Evolutionary conservation across 2,113 vertebrate genomes (phyloP).

Genomic region (Parotia lawesii): DNA sequence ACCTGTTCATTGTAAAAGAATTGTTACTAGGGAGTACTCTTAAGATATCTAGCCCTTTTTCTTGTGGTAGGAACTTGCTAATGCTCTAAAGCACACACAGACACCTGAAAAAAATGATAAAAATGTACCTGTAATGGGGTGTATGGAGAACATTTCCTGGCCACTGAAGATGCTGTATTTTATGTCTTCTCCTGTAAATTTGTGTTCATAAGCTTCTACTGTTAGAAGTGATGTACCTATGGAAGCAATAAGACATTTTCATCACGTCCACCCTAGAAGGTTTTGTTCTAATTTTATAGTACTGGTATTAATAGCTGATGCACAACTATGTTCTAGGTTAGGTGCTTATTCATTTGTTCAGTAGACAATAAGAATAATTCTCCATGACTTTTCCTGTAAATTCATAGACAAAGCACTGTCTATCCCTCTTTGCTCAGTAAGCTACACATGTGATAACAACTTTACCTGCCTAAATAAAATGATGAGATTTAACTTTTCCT

Average conservation of each 20-base stretch:
- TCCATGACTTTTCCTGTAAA: not conserved
- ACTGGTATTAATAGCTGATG: not conserved
- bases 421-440: not conserved
- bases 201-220: slow-evolving; percentile 74
- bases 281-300: not conserved
- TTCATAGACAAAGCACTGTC: not conserved
- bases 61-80: not conserved
- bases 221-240: slow-evolving; percentile 83
- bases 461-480: not conserved
- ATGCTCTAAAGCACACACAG: not conserved
- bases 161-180: slow-evolving; percentile 82
- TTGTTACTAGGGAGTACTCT: not conserved
- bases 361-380: not conserved
- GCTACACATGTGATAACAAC: not conserved
- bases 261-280: not conserved
- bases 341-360: not conserved
- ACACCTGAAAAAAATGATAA: not conserved
- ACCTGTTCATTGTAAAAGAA: not conserved
- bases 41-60: not conserved
- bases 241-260: not conserved
- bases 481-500: not conserved
- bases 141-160: slow-evolving; percentile 81
- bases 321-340: not conserved
- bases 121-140: slow-evolving; percentile 78
- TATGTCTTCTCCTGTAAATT: slow-evolving; percentile 62